phyloP scores from a whole-genome alignment of 2,113 vertebrate genomes.

The Stomatorhinus ivindoensis region DNA sequence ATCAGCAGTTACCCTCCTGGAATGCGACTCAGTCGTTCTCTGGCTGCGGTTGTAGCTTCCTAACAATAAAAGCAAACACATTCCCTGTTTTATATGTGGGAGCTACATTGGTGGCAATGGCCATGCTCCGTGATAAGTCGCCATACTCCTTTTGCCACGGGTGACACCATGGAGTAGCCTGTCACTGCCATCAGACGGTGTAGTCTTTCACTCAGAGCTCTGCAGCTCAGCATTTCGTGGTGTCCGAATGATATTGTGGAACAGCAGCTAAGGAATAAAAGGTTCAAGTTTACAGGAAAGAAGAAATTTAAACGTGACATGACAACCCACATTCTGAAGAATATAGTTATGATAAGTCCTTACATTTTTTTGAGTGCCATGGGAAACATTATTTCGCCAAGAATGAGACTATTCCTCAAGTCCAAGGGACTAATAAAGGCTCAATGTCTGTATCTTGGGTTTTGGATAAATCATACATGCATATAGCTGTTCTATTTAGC shows the following conservation, averaged over 20 bases:
- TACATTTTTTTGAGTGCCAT: not conserved
- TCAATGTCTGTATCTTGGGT: not conserved
- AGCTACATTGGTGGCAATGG: not conserved
- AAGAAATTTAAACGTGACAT: not conserved
- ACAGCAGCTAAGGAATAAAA: not conserved
- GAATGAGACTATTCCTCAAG: not conserved
- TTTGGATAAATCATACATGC: not conserved
- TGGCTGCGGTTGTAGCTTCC: not conserved
- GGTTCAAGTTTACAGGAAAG: not conserved
- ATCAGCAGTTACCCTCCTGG: not conserved
- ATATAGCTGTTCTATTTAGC: not conserved
- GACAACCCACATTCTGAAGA: no score
- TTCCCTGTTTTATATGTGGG: not conserved
- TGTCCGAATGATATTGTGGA: not conserved
- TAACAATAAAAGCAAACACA: not conserved
- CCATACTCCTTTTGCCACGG: not conserved
- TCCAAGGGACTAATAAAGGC: not conserved
- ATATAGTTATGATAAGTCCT: not conserved
- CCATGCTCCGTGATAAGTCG: not conserved
- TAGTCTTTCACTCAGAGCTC: not conserved
- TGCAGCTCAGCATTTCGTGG: not conserved
- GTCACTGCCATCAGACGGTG: not conserved
- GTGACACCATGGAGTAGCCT: not conserved
- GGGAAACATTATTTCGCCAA: not conserved
- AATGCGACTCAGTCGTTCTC: not conserved